A percentile compares a stretch with the other conserved stretches of the same genome.
phyloP scores from a whole-genome alignment of 2,888 invertebrate species.

The Pherbina coryleti region DNA sequence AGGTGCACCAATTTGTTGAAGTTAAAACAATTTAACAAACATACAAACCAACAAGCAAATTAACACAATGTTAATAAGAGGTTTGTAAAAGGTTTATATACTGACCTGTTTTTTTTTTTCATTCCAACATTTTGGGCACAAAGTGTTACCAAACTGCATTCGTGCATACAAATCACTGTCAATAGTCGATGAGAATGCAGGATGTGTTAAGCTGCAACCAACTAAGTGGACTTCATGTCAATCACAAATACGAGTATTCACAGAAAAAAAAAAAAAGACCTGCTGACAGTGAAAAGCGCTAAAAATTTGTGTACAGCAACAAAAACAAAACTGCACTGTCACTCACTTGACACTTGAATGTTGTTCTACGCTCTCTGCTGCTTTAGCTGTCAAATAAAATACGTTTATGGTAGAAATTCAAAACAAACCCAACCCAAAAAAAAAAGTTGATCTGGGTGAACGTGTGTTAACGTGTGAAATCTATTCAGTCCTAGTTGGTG shows the following conservation, averaged over 20 bases:
- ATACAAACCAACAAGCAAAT: not conserved
- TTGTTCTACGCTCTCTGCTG: not conserved
- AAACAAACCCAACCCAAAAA: not conserved
- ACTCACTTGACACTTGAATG: conserved; percentile 15
- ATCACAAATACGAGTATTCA: not conserved
- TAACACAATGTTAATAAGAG: not conserved
- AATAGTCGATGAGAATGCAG: not conserved
- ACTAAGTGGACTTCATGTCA: conserved; percentile 21
- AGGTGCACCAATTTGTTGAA: not conserved
- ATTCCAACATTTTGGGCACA: not conserved
- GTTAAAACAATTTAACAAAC: no score
- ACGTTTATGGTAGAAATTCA: not conserved
- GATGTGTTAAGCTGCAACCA: not conserved
- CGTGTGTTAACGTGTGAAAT: not conserved
- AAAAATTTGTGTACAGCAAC: conserved; percentile 11
- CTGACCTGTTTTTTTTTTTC: not conserved
- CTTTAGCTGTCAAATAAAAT: conserved; percentile 3
- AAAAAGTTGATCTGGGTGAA: not conserved
- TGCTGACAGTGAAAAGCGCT: not conserved
- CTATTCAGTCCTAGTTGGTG: not conserved
- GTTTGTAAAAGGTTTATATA: not conserved
- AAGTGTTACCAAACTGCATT: not conserved
- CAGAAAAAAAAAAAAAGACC: not conserved
- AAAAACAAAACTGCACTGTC: not conserved
- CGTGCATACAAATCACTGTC: conserved; percentile 9